Base-by-base conservation (phyloP, 2,113 vertebrate genomes). In the Prinia subflava region DNA sequence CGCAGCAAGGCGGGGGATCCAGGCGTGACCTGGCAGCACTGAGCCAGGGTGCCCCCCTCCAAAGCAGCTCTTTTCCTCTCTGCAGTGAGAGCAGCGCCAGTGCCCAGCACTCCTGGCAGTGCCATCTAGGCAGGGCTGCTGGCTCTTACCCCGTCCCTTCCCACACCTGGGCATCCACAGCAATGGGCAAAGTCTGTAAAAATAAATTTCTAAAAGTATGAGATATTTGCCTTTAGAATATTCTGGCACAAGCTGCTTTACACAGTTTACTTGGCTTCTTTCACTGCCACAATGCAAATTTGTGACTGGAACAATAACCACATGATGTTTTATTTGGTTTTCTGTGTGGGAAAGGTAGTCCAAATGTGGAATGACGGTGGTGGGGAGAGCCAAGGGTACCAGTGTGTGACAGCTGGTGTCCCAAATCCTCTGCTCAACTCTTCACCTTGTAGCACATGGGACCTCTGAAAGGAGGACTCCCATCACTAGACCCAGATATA, bases 11-110 rank as follows among this genome's bases (percentile, higher is more conserved):
- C 0, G 0, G 2, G 0, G 11, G 33, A 75, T 17, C 22, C 79
- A 63, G 39, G 6, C 2, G 0, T 2, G 4, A 59, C 12, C 24
- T n/a, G 6, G 4, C 27, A 57, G 57, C 37, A 30, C 33, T 0
- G 0, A 67, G 60, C 33, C 24, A 50, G 14, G 20, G 18, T 6
- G 23, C 24, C 5, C 20, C 22, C 22, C 15, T 11, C 44, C 46
- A 10, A 33, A 56, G 0, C 0, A 19, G 44, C 37, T 89, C 33
- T 25, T 24, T 27, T 10, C 37, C 42, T 17, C 24, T 24, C 27
- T 22, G 59, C 63, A 56, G 28, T 1, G 21, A 46, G 30, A 14
- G 2, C n/a, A 41, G 55, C 2, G 5, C 33, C 44, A 7, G 39
- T 21, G 42, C 28, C n/a, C 70, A 59, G 56, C n/a, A 59, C 7